Evolutionary conservation across 2,797 vertebrate genomes (phyloP).

Genomic region (Scolopax bukidnonensis): DNA sequence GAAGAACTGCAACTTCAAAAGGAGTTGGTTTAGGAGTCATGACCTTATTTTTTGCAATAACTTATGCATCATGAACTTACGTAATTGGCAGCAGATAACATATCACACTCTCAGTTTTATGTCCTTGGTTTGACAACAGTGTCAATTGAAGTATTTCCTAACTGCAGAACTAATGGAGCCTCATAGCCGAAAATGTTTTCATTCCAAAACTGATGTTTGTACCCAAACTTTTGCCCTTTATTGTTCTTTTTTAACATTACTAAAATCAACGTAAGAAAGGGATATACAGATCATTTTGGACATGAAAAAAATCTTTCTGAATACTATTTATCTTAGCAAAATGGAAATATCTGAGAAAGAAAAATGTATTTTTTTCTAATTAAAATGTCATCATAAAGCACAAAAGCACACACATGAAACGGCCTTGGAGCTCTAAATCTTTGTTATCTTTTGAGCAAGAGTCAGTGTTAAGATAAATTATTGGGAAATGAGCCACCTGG

Average conservation of each 20-base stretch:
- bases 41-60: slow-evolving; percentile 71
- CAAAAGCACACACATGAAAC: neutral
- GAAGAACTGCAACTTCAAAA: slow-evolving; percentile 59
- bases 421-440: neutral
- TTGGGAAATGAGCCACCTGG: neutral
- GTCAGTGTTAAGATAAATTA: neutral
- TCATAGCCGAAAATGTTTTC: slow-evolving; percentile 58
- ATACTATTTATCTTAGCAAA: neutral
- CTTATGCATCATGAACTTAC: slow-evolving; percentile 69
- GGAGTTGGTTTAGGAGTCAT: slow-evolving; percentile 51
- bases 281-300: neutral
- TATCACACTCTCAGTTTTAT: slow-evolving; percentile 68
- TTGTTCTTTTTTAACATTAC: neutral
- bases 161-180: slow-evolving; percentile 56
- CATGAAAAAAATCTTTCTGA: neutral
- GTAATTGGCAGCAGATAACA: slow-evolving; percentile 71
- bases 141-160: slow-evolving; percentile 72
- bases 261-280: neutral
- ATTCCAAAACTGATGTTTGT: slow-evolving; percentile 25
- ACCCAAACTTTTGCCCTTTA: slow-evolving; percentile 8
- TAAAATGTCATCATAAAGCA: neutral
- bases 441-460: neutral
- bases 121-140: slow-evolving; percentile 71
- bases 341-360: neutral
- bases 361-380: neutral